Evolutionary conservation across 1,140 invertebrate species (phyloP).

Genomic region (Conus betulinus): DNA sequence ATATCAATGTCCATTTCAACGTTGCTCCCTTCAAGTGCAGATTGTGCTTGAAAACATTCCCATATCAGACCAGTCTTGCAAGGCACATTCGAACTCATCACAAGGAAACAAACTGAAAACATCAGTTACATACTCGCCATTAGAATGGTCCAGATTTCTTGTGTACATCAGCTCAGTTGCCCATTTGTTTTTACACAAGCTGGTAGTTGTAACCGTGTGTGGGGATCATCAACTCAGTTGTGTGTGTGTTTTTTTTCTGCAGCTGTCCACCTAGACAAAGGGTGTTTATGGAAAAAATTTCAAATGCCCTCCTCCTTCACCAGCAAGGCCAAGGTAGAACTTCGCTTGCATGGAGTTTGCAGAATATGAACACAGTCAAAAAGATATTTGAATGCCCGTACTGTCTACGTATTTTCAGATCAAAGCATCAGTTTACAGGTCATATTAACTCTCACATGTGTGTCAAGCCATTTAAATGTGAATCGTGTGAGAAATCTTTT

Average conservation of each 20-base stretch:
- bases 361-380: neutral
- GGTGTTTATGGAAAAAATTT: constrained; percentile 13
- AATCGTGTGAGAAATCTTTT: constrained; percentile 46
- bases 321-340: neutral
- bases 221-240: neutral
- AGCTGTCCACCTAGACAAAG: constrained; percentile 11
- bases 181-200: neutral
- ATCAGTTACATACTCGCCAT: neutral
- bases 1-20: constrained; percentile 34
- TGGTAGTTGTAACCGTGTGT: neutral
- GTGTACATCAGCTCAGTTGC: neutral
- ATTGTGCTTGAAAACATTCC: constrained; percentile 28
- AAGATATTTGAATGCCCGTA: constrained; percentile 43
- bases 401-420: constrained; percentile 40
- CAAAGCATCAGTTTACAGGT: constrained; percentile 48
- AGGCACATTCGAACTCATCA: constrained; percentile 28
- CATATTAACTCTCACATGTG: constrained; percentile 47
- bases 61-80: constrained; percentile 29
- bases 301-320: constrained; percentile 16
- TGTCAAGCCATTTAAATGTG: constrained; percentile 45
- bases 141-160: neutral
- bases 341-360: neutral
- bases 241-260: constrained; percentile 37
- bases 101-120: constrained; percentile 8
- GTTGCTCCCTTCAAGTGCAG: constrained; percentile 31